Evolutionary conservation across 2,888 invertebrate genomes (phyloP), one percentile per base, ranked within the genome.

Genomic region (Molorchus minor): DNA sequence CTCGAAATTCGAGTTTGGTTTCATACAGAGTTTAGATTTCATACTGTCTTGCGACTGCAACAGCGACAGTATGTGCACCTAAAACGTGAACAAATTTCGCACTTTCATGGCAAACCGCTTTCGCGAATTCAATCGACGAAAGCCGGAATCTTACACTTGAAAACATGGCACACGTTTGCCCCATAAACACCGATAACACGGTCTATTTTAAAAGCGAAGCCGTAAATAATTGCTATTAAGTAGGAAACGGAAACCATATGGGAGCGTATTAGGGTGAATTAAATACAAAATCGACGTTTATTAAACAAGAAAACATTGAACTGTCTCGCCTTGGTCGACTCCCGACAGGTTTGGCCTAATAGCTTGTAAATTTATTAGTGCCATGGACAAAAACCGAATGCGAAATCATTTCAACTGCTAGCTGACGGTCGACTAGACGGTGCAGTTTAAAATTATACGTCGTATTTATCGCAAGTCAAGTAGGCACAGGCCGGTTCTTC

Each of bases 351-450:
- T 40, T 12, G n/a, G n/a, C n/a, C n/a, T n/a, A n/a, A n/a, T n/a
- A 13, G 49, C 36, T 38, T 41, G 40, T 41, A 52, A 41, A 52
- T 52, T 36, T n/a, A 52, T 41, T 40, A 41, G 40, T 40, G 40
- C 51, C 40, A 30, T 41, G 41, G 49, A 49, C n/a, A 52, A 52
- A 41, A 52, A 52, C 25, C 38, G 41, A 52, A 52, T 41, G 49
- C 49, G 49, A 49, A 43, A 52, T 40, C 41, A 41, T 41, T 41
- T 19, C 36, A 40, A 52, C 52, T 36, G 52, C n/a, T n/a, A n/a
- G n/a, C n/a, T 19, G 52, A 41, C 52, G 40, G 52, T 30, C 3
- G 40, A 30, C 41, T 25, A 52, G 52, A 52, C 52, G 30, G 52
- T 40, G 41, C 52, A 51, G 51, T 51, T 40, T 38, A 29, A 51